Percentiles rank a stretch among this genome's conserved stretches.
These are phyloP conservation scores for Saccostrea cuccullata DNA, from an alignment of 1,140 invertebrate species.

Conservation along the genomic window DNA sequence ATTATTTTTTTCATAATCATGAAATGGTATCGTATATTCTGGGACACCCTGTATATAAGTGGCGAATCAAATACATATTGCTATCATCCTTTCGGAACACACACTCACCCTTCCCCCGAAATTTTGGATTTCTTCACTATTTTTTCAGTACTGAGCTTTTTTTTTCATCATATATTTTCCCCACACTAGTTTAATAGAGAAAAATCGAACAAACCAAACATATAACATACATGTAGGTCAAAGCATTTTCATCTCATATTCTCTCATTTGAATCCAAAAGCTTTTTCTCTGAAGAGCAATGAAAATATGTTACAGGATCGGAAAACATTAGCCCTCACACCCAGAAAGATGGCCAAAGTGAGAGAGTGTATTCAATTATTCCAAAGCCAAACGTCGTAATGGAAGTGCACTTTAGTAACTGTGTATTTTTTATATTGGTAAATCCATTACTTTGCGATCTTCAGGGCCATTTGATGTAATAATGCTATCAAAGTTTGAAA, in stretches of 20 bases:
- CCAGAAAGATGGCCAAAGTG: constrained; percentile 14
- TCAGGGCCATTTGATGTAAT: constrained; percentile 35
- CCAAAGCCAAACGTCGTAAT: constrained; percentile 1
- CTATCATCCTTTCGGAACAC: too few relatives aligned
- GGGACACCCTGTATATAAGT: too few relatives aligned
- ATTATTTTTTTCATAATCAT: too few relatives aligned
- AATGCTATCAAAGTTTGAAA: constrained; percentile 29
- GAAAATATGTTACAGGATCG: constrained; percentile 23
- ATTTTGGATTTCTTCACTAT: too few relatives aligned
- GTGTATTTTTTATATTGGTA: constrained; percentile 22
- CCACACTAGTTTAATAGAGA: neutral
- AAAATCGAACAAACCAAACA: neutral
- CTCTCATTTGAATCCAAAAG: neutral
- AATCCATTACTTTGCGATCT: constrained; percentile 27
- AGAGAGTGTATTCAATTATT: constrained; percentile 35
- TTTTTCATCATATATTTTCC: too few relatives aligned
- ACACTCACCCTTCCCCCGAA: too few relatives aligned
- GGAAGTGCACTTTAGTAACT: constrained; percentile 30
- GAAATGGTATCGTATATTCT: too few relatives aligned
- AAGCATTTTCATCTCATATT: neutral
- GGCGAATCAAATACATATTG: too few relatives aligned
- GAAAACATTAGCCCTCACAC: constrained; percentile 25
- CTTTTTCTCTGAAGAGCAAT: constrained; percentile 22
- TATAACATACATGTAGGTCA: neutral
- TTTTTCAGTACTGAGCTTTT: too few relatives aligned